phyloP scores from a whole-genome alignment of 2,113 vertebrate species.

The Heloderma charlesbogerti region DNA sequence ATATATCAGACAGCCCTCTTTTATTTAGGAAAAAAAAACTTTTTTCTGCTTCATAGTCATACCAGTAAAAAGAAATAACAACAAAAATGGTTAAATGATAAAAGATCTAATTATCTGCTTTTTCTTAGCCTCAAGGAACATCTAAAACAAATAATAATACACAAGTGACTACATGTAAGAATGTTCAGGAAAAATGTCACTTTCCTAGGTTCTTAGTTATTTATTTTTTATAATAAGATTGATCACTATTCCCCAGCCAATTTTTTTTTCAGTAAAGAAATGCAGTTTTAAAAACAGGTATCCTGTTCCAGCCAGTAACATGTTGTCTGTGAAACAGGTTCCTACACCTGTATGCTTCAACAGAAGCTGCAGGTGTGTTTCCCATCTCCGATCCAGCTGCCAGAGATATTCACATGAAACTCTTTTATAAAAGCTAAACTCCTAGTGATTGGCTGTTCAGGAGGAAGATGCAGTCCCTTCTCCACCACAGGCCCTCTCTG shows the following conservation, averaged over 20 bases:
- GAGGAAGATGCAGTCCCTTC: background rate
- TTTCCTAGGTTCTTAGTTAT: constrained; percentile 44
- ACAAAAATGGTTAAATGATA: constrained; percentile 1
- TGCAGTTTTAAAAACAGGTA: constrained; percentile 30
- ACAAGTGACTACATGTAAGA: background rate
- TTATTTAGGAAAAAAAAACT: too few species aligned
- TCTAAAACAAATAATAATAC: constrained; percentile 40
- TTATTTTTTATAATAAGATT: constrained; percentile 33
- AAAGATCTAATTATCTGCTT: constrained; percentile 27
- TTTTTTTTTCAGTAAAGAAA: constrained; percentile 40
- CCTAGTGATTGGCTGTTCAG: background rate
- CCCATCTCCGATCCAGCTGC: background rate
- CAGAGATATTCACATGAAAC: background rate
- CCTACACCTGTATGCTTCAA: background rate
- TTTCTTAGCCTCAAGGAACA: constrained; percentile 2
- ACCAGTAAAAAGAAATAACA: constrained; percentile 14
- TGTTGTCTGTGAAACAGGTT: background rate
- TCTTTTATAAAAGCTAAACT: background rate
- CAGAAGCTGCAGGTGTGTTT: background rate
- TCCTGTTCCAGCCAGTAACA: background rate
- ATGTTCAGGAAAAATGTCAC: constrained; percentile 33
- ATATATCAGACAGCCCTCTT: background rate
- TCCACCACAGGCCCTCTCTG: background rate
- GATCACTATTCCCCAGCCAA: constrained; percentile 36
- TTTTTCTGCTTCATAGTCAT: constrained; percentile 55